A percentile compares a stretch with the other conserved stretches of the same genome.
Evolutionary conservation across 2,797 vertebrate genomes (phyloP).

Genomic region (Brachyrhaphis roseni): DNA sequence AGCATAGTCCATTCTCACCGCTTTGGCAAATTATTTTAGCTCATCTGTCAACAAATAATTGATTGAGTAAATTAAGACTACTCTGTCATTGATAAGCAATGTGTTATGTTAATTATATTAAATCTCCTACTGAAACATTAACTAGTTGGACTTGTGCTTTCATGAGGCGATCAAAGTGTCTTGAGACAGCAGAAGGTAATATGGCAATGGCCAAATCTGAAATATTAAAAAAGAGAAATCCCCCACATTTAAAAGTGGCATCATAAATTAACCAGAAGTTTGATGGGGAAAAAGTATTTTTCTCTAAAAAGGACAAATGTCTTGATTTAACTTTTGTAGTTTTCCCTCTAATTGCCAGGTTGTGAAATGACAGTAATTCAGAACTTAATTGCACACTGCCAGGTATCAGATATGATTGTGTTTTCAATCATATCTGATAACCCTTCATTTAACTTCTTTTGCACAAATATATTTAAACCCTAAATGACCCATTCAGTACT

Average conservation of each 20-base stretch:
- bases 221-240: background rate
- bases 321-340: background rate
- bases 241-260: background rate
- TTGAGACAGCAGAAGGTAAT: background rate
- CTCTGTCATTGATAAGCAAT: conserved; percentile 57
- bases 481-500: background rate
- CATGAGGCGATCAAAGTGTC: conserved; percentile 10
- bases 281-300: background rate
- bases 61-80: conserved; percentile 59
- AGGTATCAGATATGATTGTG: conserved; percentile 26
- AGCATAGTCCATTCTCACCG: conserved; percentile 45
- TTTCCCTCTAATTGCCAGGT: conserved; percentile 23
- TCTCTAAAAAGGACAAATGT: background rate
- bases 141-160: conserved; percentile 17
- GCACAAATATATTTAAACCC: conserved; percentile 18
- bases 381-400: conserved; percentile 37
- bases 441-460: conserved; percentile 10
- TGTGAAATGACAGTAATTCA: conserved; percentile 29
- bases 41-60: conserved; percentile 63
- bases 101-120: conserved; percentile 47
- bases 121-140: conserved; percentile 33
- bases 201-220: background rate
- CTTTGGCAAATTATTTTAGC: conserved; percentile 54
- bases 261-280: conserved; percentile 1
- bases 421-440: conserved; percentile 25